A percentile compares a stretch with the other conserved stretches of the same genome.
Conservation (phyloP, 2,888 invertebrate genomes). For the Kuschelorhynchus macadamiae region DNA sequence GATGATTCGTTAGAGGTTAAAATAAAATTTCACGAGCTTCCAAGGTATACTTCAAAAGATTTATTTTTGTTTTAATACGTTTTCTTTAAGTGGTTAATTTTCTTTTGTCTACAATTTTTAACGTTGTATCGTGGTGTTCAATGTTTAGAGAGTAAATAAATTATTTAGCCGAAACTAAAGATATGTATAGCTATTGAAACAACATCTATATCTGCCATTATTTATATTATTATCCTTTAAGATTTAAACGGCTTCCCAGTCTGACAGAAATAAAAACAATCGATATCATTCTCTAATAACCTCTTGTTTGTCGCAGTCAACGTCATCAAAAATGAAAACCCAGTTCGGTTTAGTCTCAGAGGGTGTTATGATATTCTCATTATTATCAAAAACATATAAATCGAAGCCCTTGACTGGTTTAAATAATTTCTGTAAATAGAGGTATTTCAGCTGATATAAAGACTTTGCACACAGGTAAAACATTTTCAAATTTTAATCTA, state of each 20-base stretch:
- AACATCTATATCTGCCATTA: too few relatives aligned
- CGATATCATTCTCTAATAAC: conserved; percentile 56
- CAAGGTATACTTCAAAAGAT: too few relatives aligned
- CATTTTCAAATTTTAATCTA: conserved; percentile 12
- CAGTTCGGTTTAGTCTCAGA: conserved; percentile 21
- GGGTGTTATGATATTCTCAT: neutral
- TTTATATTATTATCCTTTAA: neutral
- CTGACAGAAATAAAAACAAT: conserved; percentile 62
- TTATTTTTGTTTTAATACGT: too few relatives aligned
- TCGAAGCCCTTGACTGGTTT: neutral
- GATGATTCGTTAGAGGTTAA: too few relatives aligned
- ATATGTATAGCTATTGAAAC: too few relatives aligned
- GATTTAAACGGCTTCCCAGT: conserved; percentile 39
- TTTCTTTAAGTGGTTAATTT: too few relatives aligned
- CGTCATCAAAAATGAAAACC: conserved; percentile 42
- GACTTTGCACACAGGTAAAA: conserved; percentile 17
- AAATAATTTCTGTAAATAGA: conserved; percentile 8
- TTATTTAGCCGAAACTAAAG: too few relatives aligned
- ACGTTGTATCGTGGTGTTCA: too few relatives aligned
- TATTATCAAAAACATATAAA: conserved; percentile 1
- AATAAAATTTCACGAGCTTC: too few relatives aligned
- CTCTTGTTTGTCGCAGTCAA: conserved; percentile 25
- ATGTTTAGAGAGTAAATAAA: too few relatives aligned
- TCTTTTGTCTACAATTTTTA: too few relatives aligned
- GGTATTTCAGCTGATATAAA: conserved; percentile 11